Evolutionary conservation across 2,113 vertebrate genomes (phyloP).

Genomic region (Agelaius phoeniceus): DNA sequence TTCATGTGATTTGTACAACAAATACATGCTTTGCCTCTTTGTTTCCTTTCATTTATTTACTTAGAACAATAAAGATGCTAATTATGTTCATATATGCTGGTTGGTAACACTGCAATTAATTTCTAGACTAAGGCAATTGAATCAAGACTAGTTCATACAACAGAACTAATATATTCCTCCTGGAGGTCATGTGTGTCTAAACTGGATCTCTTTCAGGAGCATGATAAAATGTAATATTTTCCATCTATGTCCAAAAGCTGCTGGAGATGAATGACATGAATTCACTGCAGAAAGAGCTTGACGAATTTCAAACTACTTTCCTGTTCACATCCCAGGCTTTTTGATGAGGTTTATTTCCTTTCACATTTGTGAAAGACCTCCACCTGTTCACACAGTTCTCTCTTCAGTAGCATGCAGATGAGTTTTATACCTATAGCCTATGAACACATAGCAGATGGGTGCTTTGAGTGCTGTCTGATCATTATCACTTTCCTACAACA

Average conservation of each 20-base stretch:
- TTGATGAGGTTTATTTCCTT: not conserved
- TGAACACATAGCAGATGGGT: not conserved
- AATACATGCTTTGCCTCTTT: not conserved
- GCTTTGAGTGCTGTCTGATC: not conserved
- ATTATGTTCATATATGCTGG: constrained; percentile 3
- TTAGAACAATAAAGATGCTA: constrained; percentile 27
- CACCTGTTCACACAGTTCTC: not conserved
- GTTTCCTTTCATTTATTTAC: constrained; percentile 45
- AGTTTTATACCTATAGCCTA: not conserved
- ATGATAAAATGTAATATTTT: not conserved
- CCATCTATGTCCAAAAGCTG: not conserved
- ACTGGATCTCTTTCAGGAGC: not conserved
- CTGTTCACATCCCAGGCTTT: not conserved
- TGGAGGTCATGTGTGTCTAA: not conserved
- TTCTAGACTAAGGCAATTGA: not conserved
- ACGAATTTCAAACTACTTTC: not conserved
- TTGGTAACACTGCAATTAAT: constrained; percentile 4
- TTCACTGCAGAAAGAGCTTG: not conserved
- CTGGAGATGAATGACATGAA: not conserved
- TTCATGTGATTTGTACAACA: not conserved
- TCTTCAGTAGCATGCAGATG: not conserved
- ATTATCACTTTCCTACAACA: not conserved
- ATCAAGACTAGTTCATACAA: not conserved
- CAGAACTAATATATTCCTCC: not conserved
- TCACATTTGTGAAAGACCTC: not conserved